Evolutionary conservation across 1,140 invertebrate species (phyloP).

Genomic region (Aphidius gifuensis): DNA sequence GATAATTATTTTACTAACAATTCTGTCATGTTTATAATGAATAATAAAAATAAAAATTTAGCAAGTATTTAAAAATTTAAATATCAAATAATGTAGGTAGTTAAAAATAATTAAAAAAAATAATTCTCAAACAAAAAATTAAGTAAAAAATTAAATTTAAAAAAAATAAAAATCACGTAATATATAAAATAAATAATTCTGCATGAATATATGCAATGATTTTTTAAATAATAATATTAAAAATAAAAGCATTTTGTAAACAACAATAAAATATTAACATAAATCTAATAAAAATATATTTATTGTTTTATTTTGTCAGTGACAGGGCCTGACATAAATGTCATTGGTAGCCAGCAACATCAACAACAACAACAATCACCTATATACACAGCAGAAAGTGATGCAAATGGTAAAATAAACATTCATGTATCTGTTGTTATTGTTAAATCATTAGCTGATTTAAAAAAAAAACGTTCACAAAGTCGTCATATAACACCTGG

Average conservation of each 20-base stretch:
- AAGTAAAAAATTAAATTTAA: not conserved
- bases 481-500: constrained; percentile 65
- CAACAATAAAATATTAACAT: no score
- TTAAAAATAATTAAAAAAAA: no score
- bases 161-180: no score
- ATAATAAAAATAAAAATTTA: no score
- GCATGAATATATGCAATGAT: no score
- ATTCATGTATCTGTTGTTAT: constrained; percentile 79
- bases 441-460: constrained; percentile 74
- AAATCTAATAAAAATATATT: constrained; percentile 36
- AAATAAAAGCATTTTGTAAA: no score
- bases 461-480: constrained; percentile 85
- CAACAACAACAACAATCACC: constrained; percentile 36
- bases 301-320: constrained; percentile 50
- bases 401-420: constrained; percentile 85
- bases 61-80: no score
- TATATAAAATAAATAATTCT: no score
- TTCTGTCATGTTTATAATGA: no score
- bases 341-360: constrained; percentile 41
- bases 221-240: constrained; percentile 4
- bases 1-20: no score
- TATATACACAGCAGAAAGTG: constrained; percentile 59
- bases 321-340: constrained; percentile 44
- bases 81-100: no score
- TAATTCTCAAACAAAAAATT: no score